A percentile compares a stretch with the other conserved stretches of the same genome.
These are phyloP conservation scores for Acleris emargana DNA, from an alignment of 2,888 invertebrate species.

Conservation along the genomic window DNA sequence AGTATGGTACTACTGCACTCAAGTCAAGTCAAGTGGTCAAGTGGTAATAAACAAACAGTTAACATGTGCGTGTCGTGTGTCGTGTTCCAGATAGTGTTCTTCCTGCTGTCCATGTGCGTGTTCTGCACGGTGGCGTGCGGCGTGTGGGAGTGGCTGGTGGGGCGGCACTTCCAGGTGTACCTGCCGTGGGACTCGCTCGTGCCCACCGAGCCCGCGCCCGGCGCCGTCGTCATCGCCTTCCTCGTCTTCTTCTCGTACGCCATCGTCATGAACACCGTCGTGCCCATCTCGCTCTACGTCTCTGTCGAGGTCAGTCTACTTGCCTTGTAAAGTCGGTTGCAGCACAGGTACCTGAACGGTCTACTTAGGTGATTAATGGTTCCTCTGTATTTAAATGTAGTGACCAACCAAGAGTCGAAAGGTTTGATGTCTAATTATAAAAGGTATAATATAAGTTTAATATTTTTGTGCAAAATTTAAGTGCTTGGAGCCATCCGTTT, in stretches of 20 bases:
- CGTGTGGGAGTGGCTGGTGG: constrained; percentile 98
- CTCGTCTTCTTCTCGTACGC: constrained; percentile 99
- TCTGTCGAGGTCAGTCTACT: constrained; percentile 91
- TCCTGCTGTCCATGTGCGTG: constrained; percentile 98
- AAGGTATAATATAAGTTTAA: too few relatives aligned
- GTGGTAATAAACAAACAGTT: too few relatives aligned
- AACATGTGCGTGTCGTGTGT: not conserved
- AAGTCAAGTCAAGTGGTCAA: too few relatives aligned
- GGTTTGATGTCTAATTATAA: too few relatives aligned
- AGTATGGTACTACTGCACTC: too few relatives aligned
- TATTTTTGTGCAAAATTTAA: too few relatives aligned
- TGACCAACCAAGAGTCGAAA: too few relatives aligned
- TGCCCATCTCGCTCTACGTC: constrained; percentile 99
- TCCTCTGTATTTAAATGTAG: too few relatives aligned
- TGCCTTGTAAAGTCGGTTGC: not conserved
- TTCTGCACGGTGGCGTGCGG: constrained; percentile 99
- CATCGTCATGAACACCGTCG: constrained; percentile 99
- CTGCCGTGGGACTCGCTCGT: constrained; percentile 97
- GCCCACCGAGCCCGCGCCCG: constrained; percentile 91
- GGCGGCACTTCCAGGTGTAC: constrained; percentile 93
- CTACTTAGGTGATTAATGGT: too few relatives aligned
- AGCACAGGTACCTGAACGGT: too few relatives aligned
- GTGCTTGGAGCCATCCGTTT: too few relatives aligned
- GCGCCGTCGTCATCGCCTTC: constrained; percentile 96
- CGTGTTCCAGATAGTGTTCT: constrained; percentile 94